phyloP scores from a whole-genome alignment of 2,797 vertebrate genomes.

The Anguilla obscura region DNA sequence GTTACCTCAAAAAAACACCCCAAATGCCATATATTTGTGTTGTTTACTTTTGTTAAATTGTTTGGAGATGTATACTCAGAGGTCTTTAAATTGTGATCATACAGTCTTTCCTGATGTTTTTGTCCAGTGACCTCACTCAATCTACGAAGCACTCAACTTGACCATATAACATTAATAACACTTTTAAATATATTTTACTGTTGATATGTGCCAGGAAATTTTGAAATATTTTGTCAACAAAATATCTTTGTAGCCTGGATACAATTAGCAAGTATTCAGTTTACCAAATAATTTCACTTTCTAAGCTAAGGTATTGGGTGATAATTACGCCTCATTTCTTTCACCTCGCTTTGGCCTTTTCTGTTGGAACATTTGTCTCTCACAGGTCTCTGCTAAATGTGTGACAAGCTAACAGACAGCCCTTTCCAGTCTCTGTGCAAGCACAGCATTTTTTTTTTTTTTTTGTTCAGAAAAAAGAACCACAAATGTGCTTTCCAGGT shows the following conservation, averaged over 20 bases:
- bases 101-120: background rate
- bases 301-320: background rate
- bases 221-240: background rate
- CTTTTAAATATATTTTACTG: background rate
- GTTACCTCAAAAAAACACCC: background rate
- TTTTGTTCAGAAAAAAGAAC: slow-evolving; percentile 9
- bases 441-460: background rate
- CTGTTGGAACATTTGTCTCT: background rate
- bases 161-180: background rate
- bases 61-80: background rate
- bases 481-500: background rate
- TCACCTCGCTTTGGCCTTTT: background rate
- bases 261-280: background rate
- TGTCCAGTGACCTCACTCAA: background rate
- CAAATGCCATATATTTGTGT: background rate
- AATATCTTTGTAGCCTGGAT: background rate
- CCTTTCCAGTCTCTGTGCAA: background rate
- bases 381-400: background rate
- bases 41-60: background rate
- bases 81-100: background rate
- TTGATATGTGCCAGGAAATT: slow-evolving; percentile 2
- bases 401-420: background rate
- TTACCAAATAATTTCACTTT: background rate
- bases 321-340: background rate
- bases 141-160: background rate